Conservation (phyloP, 1,140 invertebrate genomes). For the Drosophila parabipectinata region DNA sequence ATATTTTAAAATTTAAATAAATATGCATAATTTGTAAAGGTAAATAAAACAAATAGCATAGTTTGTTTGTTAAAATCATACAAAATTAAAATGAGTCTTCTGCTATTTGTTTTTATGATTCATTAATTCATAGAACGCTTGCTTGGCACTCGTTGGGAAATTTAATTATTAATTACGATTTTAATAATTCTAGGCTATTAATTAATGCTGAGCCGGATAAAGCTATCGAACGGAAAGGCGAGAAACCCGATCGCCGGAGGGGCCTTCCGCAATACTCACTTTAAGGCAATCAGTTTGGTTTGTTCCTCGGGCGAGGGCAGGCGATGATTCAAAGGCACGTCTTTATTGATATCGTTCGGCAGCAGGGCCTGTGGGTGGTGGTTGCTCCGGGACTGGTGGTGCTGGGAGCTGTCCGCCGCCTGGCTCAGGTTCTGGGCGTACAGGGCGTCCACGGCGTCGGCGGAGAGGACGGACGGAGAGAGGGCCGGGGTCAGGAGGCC, state of each 20-base stretch:
- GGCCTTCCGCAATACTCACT: constrained; percentile 85
- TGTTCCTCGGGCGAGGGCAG: constrained; percentile 93
- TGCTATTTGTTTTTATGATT: background rate
- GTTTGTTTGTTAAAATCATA: background rate
- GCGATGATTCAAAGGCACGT: constrained; percentile 91
- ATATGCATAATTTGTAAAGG: too few relatives aligned
- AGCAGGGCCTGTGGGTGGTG: constrained; percentile 60
- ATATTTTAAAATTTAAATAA: too few relatives aligned
- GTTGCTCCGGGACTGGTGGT: constrained; percentile 39
- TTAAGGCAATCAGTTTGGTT: constrained; percentile 90
- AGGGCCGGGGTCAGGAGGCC: constrained; percentile 78
- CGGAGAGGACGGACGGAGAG: constrained; percentile 82
- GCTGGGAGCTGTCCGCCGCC: constrained; percentile 61
- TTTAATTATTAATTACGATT: background rate
- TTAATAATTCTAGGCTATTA: background rate
- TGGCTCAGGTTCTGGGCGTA: constrained; percentile 77
- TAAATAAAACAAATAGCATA: too few relatives aligned
- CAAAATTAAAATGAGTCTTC: background rate
- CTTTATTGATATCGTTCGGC: constrained; percentile 85
- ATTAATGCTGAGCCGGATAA: too few relatives aligned
- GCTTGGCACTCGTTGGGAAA: background rate
- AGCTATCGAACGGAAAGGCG: background rate
- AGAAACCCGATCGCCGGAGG: background rate
- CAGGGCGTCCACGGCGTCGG: constrained; percentile 75
- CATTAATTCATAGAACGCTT: background rate